These are phyloP conservation scores for Pandemis cinnamomeana DNA, from an alignment of 2,888 invertebrate species.

Conservation along the genomic window DNA sequence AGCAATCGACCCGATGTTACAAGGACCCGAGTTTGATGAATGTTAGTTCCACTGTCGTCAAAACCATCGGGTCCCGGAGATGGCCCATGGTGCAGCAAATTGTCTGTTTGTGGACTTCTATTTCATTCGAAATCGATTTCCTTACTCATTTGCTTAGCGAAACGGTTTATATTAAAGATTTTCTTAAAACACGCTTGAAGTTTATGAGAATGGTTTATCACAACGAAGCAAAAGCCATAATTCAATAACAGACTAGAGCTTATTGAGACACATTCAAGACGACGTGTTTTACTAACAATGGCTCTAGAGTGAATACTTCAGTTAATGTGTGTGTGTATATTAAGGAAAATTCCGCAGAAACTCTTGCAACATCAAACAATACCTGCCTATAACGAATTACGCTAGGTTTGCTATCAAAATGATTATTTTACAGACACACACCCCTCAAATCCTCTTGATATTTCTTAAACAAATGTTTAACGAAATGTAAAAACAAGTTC, in stretches of 20 bases:
- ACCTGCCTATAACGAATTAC: too few relatives aligned
- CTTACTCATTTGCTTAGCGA: not conserved
- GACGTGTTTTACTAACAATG: too few relatives aligned
- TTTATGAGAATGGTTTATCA: slow-evolving; percentile 10
- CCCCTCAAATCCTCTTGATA: too few relatives aligned
- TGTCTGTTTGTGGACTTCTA: not conserved
- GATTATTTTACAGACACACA: too few relatives aligned
- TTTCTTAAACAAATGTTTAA: too few relatives aligned
- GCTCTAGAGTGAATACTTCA: too few relatives aligned
- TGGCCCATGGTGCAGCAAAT: not conserved
- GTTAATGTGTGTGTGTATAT: too few relatives aligned
- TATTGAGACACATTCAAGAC: not conserved
- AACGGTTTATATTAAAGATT: slow-evolving; percentile 8
- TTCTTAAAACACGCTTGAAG: slow-evolving; percentile 2
- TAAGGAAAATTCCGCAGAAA: too few relatives aligned
- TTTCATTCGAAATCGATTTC: not conserved
- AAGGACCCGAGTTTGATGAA: slow-evolving; percentile 23
- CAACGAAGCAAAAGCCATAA: not conserved
- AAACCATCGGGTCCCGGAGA: not conserved
- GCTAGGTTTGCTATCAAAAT: too few relatives aligned
- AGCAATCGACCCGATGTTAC: slow-evolving; percentile 19
- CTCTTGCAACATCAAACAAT: too few relatives aligned
- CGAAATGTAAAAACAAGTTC: not conserved
- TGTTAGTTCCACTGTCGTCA: not conserved
- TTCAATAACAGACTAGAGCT: not conserved